Base-by-base conservation (phyloP, 2,888 invertebrate species). In the Oscheius onirici region DNA sequence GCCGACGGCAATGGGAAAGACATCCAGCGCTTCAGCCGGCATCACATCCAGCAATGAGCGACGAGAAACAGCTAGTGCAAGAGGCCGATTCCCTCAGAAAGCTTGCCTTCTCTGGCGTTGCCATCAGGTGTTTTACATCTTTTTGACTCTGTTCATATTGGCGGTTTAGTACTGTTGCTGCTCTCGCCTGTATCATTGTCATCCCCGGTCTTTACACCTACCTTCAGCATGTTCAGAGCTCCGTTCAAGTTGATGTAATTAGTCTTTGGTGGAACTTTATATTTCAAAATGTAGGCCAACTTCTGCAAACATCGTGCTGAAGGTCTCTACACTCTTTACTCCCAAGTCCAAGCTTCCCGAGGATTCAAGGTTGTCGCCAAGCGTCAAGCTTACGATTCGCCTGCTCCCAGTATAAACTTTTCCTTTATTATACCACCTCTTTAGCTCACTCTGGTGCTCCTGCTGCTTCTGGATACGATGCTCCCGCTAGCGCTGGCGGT, bases 151-250 rank as follows among this genome's bases (percentile, higher is more conserved):
- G 6, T 2, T 17, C n/a, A 57, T 26, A 24, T 17, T n/a, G 11
- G 1, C 34, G 20, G 6, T 78, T 66, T 54, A 79, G 79, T 22
- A 75, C 79, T 6, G 72, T 72, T 17, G 77, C 79, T 44, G 79
- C 75, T 20, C 58, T 79, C 22, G 73, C 75, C 63, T 79, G 79
- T 58, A 74, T 79, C 40, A 73, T 79, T 70, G 55, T 79, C 49
- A 72, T 79, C 63, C 79, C 79, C 3, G 77, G 75, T 20, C 65
- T 79, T 2, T 79, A 79, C 73, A 76, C 79, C 1, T 79, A 79
- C 71, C 70, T 79, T 11, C 79, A 79, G 46, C 74, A 73, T 44
- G 76, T 79, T 68, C 79, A 79, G 46, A 79, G 79, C 63, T 73
- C 77, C 2, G 79, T 79, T 57, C 69, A 77, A 28, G 73, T 54